These are phyloP conservation scores for Myotis myotis DNA, from an alignment of 2,797 vertebrate genomes.

Conservation along the genomic window DNA sequence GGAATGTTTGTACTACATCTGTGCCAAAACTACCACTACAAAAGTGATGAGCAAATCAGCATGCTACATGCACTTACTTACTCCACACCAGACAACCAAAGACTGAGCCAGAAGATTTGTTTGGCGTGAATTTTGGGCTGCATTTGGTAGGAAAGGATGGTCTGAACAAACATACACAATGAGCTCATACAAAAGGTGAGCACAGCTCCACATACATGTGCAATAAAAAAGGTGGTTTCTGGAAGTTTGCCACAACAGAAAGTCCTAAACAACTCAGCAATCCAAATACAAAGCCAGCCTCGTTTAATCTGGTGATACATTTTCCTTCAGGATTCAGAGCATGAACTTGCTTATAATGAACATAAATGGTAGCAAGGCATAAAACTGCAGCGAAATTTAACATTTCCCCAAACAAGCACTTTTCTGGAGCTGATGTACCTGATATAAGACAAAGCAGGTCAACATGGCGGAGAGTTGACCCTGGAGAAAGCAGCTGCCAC, in stretches of 20 bases:
- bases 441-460: conserved; percentile 95
- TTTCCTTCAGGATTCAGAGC: conserved; percentile 82
- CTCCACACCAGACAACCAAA: conserved; percentile 88
- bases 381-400: conserved; percentile 91
- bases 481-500: conserved; percentile 87
- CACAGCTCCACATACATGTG: neutral
- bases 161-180: conserved; percentile 82
- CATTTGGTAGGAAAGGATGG: conserved; percentile 89
- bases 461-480: conserved; percentile 86
- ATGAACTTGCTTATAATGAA: conserved; percentile 93
- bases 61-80: conserved; percentile 92
- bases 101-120: conserved; percentile 86
- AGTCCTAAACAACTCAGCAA: conserved; percentile 91
- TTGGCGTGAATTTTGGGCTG: conserved; percentile 92
- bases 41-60: conserved; percentile 90
- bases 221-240: conserved; percentile 72
- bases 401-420: conserved; percentile 96
- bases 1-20: conserved; percentile 89
- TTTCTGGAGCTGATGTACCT: conserved; percentile 92
- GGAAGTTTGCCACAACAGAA: conserved; percentile 94
- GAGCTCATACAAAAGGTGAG: neutral
- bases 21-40: conserved; percentile 86
- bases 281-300: conserved; percentile 86
- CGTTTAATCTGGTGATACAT: conserved; percentile 84
- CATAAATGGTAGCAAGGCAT: conserved; percentile 91